These are phyloP conservation scores for Caenorhabditis uteleia DNA, from an alignment of 2,888 invertebrate genomes.

Conservation along the genomic window DNA sequence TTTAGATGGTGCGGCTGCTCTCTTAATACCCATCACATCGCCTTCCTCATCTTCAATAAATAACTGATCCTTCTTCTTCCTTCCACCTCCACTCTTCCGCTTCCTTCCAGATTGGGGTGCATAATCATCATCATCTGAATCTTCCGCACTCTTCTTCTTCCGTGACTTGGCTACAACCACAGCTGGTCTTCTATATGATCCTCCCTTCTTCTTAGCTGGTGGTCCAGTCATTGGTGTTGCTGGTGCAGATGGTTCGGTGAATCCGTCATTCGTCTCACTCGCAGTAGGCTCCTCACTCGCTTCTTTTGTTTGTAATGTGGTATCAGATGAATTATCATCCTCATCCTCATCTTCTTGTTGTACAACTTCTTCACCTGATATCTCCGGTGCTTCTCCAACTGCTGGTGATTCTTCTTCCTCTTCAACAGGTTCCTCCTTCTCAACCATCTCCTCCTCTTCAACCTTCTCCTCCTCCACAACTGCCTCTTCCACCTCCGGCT, in stretches of 20 bases:
- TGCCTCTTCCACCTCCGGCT: conserved; percentile 1
- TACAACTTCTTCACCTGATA: conserved; percentile 10
- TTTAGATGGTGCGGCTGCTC: conserved; percentile 6
- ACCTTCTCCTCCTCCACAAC: conserved; percentile 9
- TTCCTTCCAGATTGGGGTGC: conserved; percentile 23
- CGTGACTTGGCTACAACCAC: conserved; percentile 14
- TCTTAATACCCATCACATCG: not conserved
- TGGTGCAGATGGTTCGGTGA: conserved; percentile 48
- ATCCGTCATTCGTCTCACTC: conserved; percentile 35
- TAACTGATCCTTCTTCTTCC: conserved; percentile 22
- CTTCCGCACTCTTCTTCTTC: conserved; percentile 43
- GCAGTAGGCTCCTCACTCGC: conserved; percentile 18
- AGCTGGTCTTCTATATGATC: conserved; percentile 13
- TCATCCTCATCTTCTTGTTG: conserved; percentile 8
- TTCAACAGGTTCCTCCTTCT: conserved; percentile 1
- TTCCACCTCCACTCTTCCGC: conserved; percentile 9
- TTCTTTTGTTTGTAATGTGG: conserved; percentile 24
- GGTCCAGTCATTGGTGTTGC: conserved; percentile 16
- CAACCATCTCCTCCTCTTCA: conserved; percentile 4
- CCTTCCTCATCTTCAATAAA: conserved; percentile 7
- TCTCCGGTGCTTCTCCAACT: conserved; percentile 11
- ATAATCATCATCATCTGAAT: conserved; percentile 44
- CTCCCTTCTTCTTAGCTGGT: conserved; percentile 5
- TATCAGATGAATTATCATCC: not conserved
- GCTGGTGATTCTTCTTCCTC: conserved; percentile 2